A percentile compares a stretch with the other conserved stretches of the same genome.
Evolutionary conservation across 2,797 vertebrate species (phyloP).

Genomic region (Enteromius thamalakanensis): DNA sequence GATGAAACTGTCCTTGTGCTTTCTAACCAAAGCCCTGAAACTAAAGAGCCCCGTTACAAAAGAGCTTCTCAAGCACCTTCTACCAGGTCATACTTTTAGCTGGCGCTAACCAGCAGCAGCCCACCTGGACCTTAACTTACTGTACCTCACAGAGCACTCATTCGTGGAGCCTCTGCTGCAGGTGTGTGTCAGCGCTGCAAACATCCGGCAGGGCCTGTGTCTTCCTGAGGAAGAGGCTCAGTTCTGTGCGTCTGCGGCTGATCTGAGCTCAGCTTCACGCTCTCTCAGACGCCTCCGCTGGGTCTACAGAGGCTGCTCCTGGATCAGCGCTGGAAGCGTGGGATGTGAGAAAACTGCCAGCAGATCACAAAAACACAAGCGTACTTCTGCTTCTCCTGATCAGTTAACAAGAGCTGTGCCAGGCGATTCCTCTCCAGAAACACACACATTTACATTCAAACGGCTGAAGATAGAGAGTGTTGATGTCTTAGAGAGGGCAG

Average conservation of each 20-base stretch:
- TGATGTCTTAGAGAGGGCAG: neutral
- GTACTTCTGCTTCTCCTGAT: conserved; percentile 36
- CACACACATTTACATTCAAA: conserved; percentile 4
- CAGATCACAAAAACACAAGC: conserved; percentile 29
- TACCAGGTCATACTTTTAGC: no score
- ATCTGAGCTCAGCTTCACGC: conserved; percentile 7
- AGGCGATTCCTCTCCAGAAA: neutral
- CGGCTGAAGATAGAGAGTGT: neutral
- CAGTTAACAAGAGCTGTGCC: conserved; percentile 15
- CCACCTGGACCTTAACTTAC: conserved; percentile 1
- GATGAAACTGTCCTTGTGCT: neutral
- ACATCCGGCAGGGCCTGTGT: conserved; percentile 37
- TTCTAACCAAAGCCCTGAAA: neutral
- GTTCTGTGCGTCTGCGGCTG: conserved; percentile 15
- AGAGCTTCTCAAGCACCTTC: neutral
- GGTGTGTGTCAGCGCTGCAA: conserved; percentile 44
- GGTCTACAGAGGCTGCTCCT: neutral
- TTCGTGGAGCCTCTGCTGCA: conserved; percentile 23
- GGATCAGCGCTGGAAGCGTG: conserved; percentile 15
- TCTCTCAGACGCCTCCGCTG: neutral
- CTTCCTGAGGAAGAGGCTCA: conserved; percentile 49
- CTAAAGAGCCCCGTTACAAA: neutral
- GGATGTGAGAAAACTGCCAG: conserved; percentile 6
- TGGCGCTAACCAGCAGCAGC: neutral
- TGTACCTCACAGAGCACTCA: neutral